These are phyloP conservation scores for Tokudaia tokunoshimensis DNA, from an alignment of 2,797 vertebrate species.

Conservation along the genomic window DNA sequence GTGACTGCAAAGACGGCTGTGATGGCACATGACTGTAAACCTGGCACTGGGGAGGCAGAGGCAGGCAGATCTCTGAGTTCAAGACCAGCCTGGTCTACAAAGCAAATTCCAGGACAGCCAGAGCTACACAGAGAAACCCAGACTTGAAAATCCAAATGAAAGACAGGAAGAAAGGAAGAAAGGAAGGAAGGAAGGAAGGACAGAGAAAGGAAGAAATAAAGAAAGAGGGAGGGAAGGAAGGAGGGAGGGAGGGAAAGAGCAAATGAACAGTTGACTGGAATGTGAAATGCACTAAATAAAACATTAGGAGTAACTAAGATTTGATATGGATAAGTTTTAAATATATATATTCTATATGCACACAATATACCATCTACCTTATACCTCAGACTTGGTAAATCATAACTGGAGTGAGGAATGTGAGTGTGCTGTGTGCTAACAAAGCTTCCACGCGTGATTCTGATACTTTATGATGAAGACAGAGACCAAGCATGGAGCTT, in stretches of 20 bases:
- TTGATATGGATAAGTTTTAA: too few relatives aligned
- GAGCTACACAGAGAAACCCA: not conserved
- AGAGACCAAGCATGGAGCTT: not conserved
- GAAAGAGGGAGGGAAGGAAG: too few relatives aligned
- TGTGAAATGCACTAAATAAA: not conserved
- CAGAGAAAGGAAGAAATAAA: too few relatives aligned
- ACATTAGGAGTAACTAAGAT: too few relatives aligned
- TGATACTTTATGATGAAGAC: not conserved
- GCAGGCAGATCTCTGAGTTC: not conserved
- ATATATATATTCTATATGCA: not conserved
- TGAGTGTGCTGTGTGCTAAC: not conserved
- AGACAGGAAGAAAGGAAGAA: too few relatives aligned
- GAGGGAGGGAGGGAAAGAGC: not conserved
- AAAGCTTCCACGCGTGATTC: not conserved
- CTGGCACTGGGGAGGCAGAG: not conserved
- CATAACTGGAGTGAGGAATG: not conserved
- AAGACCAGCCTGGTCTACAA: not conserved
- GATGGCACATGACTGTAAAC: not conserved
- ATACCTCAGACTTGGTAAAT: not conserved
- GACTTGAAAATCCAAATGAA: not conserved
- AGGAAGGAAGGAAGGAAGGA: too few relatives aligned
- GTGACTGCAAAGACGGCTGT: not conserved
- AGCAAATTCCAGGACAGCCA: too few relatives aligned
- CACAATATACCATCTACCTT: not conserved
- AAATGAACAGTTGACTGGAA: not conserved